Evolutionary conservation across 2,888 invertebrate species (phyloP).

Genomic region (Erebia aethiops): DNA sequence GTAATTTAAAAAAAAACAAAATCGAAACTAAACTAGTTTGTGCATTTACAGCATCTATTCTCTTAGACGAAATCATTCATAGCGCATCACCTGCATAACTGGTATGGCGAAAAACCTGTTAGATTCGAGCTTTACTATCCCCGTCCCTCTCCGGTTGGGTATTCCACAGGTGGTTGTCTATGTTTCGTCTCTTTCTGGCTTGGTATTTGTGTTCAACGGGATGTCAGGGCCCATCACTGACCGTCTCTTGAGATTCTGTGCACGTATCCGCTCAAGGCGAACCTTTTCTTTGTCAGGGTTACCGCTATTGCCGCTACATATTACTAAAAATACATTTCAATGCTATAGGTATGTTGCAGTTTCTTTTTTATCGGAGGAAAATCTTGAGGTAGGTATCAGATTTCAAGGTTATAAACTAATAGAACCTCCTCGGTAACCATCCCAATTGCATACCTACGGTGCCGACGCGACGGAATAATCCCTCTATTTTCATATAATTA

Average conservation of each 20-base stretch:
- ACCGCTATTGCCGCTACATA: conserved; percentile 29
- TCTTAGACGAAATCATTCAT: conserved; percentile 38
- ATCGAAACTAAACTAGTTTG: background rate
- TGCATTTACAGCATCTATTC: conserved; percentile 17
- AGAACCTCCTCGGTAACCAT: too few species aligned
- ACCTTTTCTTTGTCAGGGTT: conserved; percentile 46
- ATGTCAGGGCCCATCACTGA: conserved; percentile 44
- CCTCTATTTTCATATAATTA: too few species aligned
- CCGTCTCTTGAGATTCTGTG: conserved; percentile 47
- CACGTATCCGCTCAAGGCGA: conserved; percentile 50
- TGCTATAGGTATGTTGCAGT: background rate
- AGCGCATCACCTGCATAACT: conserved; percentile 39
- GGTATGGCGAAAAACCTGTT: conserved; percentile 39
- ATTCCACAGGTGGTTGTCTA: conserved; percentile 22
- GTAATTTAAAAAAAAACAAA: too few species aligned
- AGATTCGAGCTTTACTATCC: conserved; percentile 29
- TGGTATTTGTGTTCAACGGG: conserved; percentile 54
- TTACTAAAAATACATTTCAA: conserved; percentile 19
- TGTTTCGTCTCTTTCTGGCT: conserved; percentile 44
- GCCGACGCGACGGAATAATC: too few species aligned
- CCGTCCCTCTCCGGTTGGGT: conserved; percentile 23
- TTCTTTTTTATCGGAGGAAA: too few species aligned
- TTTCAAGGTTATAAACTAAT: too few species aligned
- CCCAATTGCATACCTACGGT: too few species aligned
- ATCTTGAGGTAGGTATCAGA: too few species aligned